Percentiles rank a stretch among this genome's conserved stretches.
Conservation (phyloP, 2,113 vertebrate species). For the Nesoenas mayeri region DNA sequence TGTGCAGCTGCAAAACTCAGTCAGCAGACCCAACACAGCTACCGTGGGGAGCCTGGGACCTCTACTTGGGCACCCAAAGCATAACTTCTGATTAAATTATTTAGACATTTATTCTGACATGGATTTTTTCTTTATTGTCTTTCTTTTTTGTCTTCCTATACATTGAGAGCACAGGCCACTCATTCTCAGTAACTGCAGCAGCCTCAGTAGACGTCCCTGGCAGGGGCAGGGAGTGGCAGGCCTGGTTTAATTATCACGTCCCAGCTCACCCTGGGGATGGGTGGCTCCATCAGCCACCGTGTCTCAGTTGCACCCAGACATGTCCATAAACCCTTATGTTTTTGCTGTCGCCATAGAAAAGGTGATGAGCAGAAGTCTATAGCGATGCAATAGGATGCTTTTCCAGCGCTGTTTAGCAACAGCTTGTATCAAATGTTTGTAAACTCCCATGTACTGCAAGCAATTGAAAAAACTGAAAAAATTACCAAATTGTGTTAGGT, state of each 20-base stretch:
- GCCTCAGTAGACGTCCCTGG: neutral
- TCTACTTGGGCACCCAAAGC: neutral
- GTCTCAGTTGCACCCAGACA: neutral
- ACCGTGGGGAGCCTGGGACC: fast-evolving
- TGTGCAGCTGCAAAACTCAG: neutral
- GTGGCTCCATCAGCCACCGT: neutral
- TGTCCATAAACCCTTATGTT: neutral
- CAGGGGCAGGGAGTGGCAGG: neutral
- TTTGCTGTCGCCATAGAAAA: neutral
- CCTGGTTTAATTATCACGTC: neutral
- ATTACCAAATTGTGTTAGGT: neutral
- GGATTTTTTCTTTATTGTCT: neutral
- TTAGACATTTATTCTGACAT: neutral
- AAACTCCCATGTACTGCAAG: neutral
- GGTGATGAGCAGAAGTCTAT: neutral
- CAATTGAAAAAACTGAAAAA: neutral
- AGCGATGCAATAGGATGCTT: neutral
- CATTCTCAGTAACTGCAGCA: neutral
- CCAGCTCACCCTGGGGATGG: neutral
- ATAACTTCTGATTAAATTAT: neutral
- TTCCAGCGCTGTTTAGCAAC: neutral
- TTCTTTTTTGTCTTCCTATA: neutral
- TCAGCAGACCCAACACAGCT: neutral
- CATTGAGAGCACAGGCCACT: neutral
- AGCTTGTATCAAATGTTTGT: neutral